Evolutionary conservation across 2,113 vertebrate genomes (phyloP).

Genomic region (Mesembrinibis cayennensis): DNA sequence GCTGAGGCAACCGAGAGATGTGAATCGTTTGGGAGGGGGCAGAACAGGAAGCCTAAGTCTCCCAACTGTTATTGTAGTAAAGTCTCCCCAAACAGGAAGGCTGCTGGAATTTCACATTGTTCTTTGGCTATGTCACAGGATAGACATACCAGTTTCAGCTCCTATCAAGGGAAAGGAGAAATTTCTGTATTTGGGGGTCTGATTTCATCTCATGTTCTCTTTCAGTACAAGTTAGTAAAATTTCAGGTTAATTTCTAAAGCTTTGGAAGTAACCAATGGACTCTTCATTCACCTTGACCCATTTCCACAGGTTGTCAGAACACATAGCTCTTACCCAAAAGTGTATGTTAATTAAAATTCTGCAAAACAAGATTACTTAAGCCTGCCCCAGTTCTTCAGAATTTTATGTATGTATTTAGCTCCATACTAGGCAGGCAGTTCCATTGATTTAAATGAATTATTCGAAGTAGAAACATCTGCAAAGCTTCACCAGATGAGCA

Average conservation of each 20-base stretch:
- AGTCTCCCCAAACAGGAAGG: slow-evolving; percentile 29
- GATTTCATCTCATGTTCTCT: not conserved
- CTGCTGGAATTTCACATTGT: slow-evolving; percentile 1
- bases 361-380: not conserved
- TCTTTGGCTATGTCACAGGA: not conserved
- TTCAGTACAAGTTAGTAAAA: not conserved
- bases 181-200: not conserved
- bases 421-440: not conserved
- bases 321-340: not conserved
- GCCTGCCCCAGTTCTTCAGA: not conserved
- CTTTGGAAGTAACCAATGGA: not conserved
- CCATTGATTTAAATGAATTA: not conserved
- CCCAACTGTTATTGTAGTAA: not conserved
- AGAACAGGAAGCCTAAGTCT: not conserved
- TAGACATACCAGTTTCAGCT: not conserved
- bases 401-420: not conserved
- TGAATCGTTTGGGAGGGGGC: not conserved
- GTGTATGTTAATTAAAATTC: not conserved
- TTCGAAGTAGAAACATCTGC: not conserved
- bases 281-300: not conserved
- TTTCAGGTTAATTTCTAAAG: not conserved
- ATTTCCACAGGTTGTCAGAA: not conserved
- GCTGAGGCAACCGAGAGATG: not conserved
- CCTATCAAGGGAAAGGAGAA: not conserved
- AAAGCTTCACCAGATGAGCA: not conserved